Evolutionary conservation across 2,888 invertebrate species (phyloP).

Genomic region (Hirtodrosophila trivittata): DNA sequence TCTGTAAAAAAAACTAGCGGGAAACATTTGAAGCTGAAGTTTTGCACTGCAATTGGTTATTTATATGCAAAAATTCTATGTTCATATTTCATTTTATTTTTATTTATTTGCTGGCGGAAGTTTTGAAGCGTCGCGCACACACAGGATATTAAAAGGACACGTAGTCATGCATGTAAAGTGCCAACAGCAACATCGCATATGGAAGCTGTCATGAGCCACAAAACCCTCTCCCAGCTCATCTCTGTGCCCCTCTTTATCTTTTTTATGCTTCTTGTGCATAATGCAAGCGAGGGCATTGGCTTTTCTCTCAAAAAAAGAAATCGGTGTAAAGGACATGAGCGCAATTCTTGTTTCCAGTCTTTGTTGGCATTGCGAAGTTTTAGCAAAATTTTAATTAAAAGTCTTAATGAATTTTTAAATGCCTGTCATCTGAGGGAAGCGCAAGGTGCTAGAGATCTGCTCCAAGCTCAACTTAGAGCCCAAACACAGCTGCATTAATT

Average conservation of each 20-base stretch:
- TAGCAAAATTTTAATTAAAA: conserved; percentile 65
- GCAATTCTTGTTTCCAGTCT: conserved; percentile 20
- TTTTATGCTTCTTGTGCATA: conserved; percentile 30
- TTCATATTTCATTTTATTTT: conserved; percentile 50
- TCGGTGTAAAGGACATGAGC: conserved; percentile 14
- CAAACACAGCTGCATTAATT: conserved; percentile 43
- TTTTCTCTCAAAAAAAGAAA: conserved; percentile 6
- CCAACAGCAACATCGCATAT: conserved; percentile 55
- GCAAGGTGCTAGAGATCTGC: not conserved
- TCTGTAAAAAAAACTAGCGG: not conserved
- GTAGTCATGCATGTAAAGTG: conserved; percentile 71
- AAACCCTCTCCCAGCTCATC: conserved; percentile 5
- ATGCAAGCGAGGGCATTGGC: conserved; percentile 41
- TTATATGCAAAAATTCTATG: conserved; percentile 23
- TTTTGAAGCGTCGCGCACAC: conserved; percentile 47
- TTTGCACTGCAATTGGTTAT: conserved; percentile 4
- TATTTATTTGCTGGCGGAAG: conserved; percentile 68
- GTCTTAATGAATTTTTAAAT: conserved; percentile 71
- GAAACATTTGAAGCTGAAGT: not conserved
- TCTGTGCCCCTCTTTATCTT: not conserved
- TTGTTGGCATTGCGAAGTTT: conserved; percentile 22
- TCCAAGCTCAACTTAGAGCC: conserved; percentile 14
- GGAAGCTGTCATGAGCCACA: conserved; percentile 52
- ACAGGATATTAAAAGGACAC: conserved; percentile 78
- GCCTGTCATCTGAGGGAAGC: conserved; percentile 20